These are phyloP conservation scores for Morelia viridis DNA, from an alignment of 2,797 vertebrate genomes.

Conservation along the genomic window DNA sequence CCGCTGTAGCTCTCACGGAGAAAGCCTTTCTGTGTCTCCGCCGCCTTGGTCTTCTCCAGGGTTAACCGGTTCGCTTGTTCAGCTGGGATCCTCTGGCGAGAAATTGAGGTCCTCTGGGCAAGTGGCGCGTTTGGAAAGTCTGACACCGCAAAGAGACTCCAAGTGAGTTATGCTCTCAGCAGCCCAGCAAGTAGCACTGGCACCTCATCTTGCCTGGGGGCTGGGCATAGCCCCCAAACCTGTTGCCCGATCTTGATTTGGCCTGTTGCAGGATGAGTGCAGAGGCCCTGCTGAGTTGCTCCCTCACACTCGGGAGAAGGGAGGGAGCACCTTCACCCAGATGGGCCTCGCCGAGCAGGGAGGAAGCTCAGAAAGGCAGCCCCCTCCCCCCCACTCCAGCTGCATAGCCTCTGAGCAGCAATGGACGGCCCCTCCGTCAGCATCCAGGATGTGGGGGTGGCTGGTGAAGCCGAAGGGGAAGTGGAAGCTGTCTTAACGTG, in stretches of 20 bases:
- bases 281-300: neutral
- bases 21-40: neutral
- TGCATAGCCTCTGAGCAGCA: neutral
- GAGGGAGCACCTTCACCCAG: neutral
- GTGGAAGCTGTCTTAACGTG: neutral
- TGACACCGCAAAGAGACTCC: neutral
- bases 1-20: neutral
- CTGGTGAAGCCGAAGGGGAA: conserved; percentile 14
- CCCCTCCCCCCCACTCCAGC: neutral
- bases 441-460: conserved; percentile 24
- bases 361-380: neutral
- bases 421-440: neutral
- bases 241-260: neutral
- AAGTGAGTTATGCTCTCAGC: neutral
- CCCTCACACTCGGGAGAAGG: neutral
- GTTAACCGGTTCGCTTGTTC: neutral
- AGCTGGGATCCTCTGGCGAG: neutral
- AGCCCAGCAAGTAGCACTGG: neutral
- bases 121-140: neutral
- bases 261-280: neutral
- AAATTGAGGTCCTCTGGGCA: neutral
- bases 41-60: neutral
- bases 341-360: neutral
- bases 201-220: neutral
- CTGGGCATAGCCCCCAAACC: neutral